A percentile compares a stretch with the other conserved stretches of the same genome.
phyloP scores from a whole-genome alignment of 2,797 vertebrate species.

The Spinus pinus region DNA sequence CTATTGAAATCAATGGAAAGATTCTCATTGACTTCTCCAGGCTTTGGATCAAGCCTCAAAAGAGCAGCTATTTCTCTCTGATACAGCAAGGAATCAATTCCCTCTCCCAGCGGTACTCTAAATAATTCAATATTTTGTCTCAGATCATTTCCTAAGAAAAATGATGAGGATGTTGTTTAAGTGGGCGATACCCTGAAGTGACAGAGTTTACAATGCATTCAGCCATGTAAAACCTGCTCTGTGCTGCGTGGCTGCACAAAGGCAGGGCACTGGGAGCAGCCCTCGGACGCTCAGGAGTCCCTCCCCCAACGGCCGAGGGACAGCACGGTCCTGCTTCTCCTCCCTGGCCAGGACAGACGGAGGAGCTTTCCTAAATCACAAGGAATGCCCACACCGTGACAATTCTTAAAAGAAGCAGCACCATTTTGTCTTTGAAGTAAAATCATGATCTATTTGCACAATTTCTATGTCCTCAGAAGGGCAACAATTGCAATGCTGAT shows the following conservation, averaged over 20 bases:
- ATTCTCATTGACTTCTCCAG: slow-evolving; percentile 50
- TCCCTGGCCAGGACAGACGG: not conserved
- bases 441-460: not conserved
- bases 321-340: not conserved
- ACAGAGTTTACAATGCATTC: slow-evolving; percentile 25
- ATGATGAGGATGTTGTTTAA: slow-evolving; percentile 62
- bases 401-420: not conserved
- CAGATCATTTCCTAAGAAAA: slow-evolving; percentile 65
- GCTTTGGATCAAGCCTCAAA: slow-evolving; percentile 60
- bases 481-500: not conserved
- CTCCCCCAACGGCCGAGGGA: not conserved
- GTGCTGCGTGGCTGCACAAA: not conserved
- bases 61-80: slow-evolving; percentile 63
- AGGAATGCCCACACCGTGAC: rapidly evolving
- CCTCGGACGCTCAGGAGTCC: not conserved
- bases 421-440: not conserved
- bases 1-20: slow-evolving; percentile 55
- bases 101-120: slow-evolving; percentile 53
- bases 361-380: not conserved
- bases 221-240: not conserved
- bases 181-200: slow-evolving; percentile 39
- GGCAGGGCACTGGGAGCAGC: not conserved
- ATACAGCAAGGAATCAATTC: slow-evolving; percentile 64
- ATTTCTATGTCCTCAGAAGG: not conserved
- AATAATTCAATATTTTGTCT: slow-evolving; percentile 70